Evolutionary conservation across 1,140 invertebrate species (phyloP).

Genomic region (Zaprionus davidi): DNA sequence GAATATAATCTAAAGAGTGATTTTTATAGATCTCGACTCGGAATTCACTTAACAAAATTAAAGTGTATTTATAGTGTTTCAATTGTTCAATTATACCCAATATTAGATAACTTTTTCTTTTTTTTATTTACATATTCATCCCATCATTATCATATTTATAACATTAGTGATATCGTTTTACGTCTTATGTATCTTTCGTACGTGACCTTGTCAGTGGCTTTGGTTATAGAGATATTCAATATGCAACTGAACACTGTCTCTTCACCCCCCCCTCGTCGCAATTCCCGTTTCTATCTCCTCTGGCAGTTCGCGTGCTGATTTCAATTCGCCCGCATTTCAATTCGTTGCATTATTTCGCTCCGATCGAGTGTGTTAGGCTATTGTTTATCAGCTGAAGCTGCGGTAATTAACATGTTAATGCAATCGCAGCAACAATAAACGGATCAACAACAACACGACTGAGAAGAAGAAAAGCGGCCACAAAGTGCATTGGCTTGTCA

Average conservation of each 20-base stretch:
- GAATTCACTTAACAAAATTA: too few species aligned
- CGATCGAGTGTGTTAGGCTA: conserved; percentile 21
- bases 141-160: not conserved
- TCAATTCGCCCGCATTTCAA: conserved; percentile 43
- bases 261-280: not conserved
- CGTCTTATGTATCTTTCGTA: not conserved
- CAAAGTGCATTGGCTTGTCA: conserved; percentile 63
- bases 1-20: too few species aligned
- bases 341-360: conserved; percentile 1
- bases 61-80: too few species aligned
- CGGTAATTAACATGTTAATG: conserved; percentile 60
- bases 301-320: conserved; percentile 43
- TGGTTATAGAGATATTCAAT: not conserved
- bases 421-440: conserved; percentile 46
- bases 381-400: conserved; percentile 60
- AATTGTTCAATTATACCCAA: too few species aligned
- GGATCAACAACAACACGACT: conserved; percentile 34
- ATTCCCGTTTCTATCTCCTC: not conserved
- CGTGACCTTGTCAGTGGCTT: conserved; percentile 7
- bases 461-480: conserved; percentile 9
- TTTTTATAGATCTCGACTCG: too few species aligned
- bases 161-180: not conserved
- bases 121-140: not conserved
- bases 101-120: not conserved
- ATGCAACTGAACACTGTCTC: not conserved